phyloP scores from a whole-genome alignment of 1,140 invertebrate genomes.

The Planococcus citri region DNA sequence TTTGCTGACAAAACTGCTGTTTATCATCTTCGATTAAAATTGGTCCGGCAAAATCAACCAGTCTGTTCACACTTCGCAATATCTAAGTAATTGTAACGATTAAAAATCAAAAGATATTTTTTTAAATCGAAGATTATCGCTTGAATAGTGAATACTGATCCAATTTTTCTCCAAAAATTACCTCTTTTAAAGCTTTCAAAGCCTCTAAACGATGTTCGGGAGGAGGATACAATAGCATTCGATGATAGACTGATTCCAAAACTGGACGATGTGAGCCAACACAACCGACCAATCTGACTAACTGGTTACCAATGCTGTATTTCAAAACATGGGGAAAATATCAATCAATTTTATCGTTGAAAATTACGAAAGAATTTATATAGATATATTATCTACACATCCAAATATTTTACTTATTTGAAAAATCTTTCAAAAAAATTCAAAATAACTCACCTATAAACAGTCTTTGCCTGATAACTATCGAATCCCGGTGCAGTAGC shows the following conservation, averaged over 20 bases:
- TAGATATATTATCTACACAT: not conserved
- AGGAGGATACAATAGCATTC: conserved; percentile 77
- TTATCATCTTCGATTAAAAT: conserved; percentile 59
- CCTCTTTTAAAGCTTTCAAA: conserved; percentile 62
- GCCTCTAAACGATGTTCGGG: conserved; percentile 72
- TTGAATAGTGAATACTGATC: too few species aligned
- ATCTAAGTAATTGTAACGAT: too few species aligned
- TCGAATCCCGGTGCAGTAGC: conserved; percentile 59
- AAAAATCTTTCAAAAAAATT: not conserved
- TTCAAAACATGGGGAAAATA: conserved; percentile 22
- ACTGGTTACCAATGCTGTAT: conserved; percentile 69
- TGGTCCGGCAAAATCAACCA: conserved; percentile 55
- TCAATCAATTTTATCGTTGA: conserved; percentile 1
- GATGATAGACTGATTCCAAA: conserved; percentile 79
- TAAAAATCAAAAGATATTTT: not conserved
- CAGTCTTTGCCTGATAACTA: conserved; percentile 65
- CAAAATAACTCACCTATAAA: conserved; percentile 57
- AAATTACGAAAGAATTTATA: not conserved
- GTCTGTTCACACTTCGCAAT: conserved; percentile 51
- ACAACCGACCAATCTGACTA: conserved; percentile 72
- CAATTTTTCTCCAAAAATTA: conserved; percentile 30
- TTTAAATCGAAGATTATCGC: not conserved
- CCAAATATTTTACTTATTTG: too few species aligned
- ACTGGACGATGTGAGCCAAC: conserved; percentile 72
- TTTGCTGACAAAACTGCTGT: conserved; percentile 50